Conservation (phyloP, 37 sponge, comb jelly and placozoan genomes). For the Dysidea cf. avara region DNA sequence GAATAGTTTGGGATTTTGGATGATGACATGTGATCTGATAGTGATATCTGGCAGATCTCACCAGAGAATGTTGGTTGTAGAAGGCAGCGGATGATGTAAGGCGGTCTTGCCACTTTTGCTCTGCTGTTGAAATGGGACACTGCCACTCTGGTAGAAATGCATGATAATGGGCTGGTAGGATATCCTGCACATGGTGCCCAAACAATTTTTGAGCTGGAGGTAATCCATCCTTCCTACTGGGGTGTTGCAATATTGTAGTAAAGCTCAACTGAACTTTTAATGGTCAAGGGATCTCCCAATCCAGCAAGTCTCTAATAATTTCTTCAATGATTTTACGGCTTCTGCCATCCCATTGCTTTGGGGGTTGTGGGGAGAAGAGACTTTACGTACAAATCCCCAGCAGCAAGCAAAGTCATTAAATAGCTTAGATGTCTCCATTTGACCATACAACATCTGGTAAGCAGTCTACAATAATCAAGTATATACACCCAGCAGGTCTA, state of each 20-base stretch:
- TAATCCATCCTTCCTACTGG: not conserved
- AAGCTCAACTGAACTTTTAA: not conserved
- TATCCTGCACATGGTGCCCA: no score
- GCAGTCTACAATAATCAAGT: no score
- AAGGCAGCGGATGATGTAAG: no score
- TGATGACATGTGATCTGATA: not conserved
- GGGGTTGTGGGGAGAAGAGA: not conserved
- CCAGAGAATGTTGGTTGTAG: not conserved
- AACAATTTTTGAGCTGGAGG: no score
- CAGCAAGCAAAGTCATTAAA: not conserved
- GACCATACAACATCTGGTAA: constrained; percentile 28
- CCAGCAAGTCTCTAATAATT: not conserved
- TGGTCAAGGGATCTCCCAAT: not conserved
- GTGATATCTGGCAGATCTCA: constrained; percentile 1
- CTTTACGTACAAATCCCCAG: not conserved
- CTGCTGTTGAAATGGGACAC: no score
- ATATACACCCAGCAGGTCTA: no score
- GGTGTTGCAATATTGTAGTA: not conserved
- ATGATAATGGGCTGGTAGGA: no score
- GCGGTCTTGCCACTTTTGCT: no score
- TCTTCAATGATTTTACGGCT: no score
- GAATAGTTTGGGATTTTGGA: no score
- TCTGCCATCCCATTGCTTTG: not conserved
- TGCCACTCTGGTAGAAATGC: no score
- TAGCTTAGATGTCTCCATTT: not conserved